Evolutionary conservation across 2,888 invertebrate species (phyloP), one percentile per base, ranked within the genome.

Genomic region (Baccha elongata): DNA sequence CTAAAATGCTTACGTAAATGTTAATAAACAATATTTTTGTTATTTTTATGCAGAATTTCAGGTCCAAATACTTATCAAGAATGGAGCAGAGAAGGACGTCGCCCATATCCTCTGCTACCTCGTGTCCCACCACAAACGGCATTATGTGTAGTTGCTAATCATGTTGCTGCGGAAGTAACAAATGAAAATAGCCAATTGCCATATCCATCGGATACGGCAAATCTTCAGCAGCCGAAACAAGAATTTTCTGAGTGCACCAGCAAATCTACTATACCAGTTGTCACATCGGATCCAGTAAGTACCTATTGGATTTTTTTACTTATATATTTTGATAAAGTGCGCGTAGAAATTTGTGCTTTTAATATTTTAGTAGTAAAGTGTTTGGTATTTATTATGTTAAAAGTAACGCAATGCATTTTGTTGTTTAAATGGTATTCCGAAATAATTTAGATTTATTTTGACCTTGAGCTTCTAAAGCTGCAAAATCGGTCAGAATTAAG

Each of bases 51-150:
- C 88, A 94, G 94, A 88, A 91, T 94, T 87, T 92, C 93, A 86
- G 95, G 94, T 50, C 93, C 94, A 60, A 93, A 94, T 88, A 94
- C 94, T 76, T 92, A 92, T 75, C 92, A 92, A 86, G 95, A 96
- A 91, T 98, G 98, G 98, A 93, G 95, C 85, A 93, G 95, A 86
- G 98, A 98, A 91, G 98, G 98, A 11, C 93, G 97, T 37, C 93
- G 98, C 86, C 91, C 94, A 79, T 94, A 97, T 86, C 97, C 98
- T 1, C 91, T 97, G 52, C 92, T 98, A 91, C 96, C 97, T 5
- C 92, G 97, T 76, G 93, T 95, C n/a, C 93, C 95, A 64, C 95
- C 97, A 6, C 96, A 96, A 88, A 97, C 97, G 5, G 95, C 95
- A 40, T 95, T 96, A 88, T 95, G 96, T 75, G 94, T 94, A 83